Conservation (phyloP, 2,797 vertebrate species). For the Lepus oiostolus region DNA sequence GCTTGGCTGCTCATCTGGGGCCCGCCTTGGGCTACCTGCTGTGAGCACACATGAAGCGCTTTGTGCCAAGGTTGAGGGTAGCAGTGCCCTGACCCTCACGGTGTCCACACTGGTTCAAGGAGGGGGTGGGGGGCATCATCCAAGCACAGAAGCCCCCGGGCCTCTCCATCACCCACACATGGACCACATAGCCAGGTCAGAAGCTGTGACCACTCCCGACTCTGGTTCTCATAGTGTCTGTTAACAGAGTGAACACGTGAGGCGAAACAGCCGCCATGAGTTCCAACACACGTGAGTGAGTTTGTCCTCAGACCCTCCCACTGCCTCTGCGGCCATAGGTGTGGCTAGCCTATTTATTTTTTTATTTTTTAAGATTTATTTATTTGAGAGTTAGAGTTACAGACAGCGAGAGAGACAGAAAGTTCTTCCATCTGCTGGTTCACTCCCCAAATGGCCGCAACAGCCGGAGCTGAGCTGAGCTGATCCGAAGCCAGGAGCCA, state of each 20-base stretch:
- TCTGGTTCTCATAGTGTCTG: background rate
- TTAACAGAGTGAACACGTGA: background rate
- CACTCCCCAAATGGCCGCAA: too few relatives aligned
- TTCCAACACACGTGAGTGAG: conserved; percentile 21
- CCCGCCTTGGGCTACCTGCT: background rate
- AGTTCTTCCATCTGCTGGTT: too few relatives aligned
- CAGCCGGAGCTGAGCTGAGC: too few relatives aligned
- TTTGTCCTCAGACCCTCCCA: background rate
- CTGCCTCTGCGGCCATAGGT: background rate
- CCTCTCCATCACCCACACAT: too few relatives aligned
- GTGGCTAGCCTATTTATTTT: background rate
- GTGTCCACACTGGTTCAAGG: background rate
- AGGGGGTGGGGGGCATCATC: background rate
- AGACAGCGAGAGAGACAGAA: too few relatives aligned
- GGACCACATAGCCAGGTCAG: background rate
- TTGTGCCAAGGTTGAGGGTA: background rate
- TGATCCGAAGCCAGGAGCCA: too few relatives aligned
- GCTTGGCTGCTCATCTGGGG: background rate
- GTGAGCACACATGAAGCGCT: background rate
- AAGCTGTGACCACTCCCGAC: background rate
- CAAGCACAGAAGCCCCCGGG: background rate
- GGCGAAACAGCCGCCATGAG: conserved; percentile 21
- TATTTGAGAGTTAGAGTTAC: too few relatives aligned
- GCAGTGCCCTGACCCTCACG: background rate
- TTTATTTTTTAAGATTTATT: too few relatives aligned